phyloP scores from a whole-genome alignment of 2,888 invertebrate species.

The Zhengitettix transpicula region DNA sequence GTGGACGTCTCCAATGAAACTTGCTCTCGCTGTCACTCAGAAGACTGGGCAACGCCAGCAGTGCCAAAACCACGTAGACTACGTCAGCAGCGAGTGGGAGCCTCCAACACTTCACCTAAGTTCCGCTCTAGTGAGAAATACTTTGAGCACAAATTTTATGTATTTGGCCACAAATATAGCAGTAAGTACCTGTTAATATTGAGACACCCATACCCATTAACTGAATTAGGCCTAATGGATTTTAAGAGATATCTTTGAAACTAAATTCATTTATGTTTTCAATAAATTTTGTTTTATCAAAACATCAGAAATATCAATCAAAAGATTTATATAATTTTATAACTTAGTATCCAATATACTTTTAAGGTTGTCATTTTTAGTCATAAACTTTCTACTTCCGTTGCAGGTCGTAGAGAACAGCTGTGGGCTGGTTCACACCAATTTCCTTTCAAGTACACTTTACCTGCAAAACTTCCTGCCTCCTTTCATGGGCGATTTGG shows the following conservation, averaged over 20 bases:
- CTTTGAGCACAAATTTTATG: constrained; percentile 19
- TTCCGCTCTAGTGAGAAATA: constrained; percentile 18
- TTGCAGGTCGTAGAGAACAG: constrained; percentile 17
- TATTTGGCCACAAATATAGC: constrained; percentile 20
- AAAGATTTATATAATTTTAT: no score
- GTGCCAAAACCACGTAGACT: not conserved
- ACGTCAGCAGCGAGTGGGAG: not conserved
- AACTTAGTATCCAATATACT: no score
- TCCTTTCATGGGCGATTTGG: constrained; percentile 18
- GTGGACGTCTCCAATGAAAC: not conserved
- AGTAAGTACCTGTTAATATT: constrained; percentile 14
- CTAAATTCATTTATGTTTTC: no score
- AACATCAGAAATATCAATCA: no score
- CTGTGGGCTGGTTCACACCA: constrained; percentile 17
- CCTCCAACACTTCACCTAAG: not conserved
- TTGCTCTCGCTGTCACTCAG: not conserved
- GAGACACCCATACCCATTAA: no score
- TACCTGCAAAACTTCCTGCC: constrained; percentile 18
- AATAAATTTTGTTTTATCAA: no score
- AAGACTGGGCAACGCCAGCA: not conserved
- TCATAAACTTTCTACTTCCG: not conserved
- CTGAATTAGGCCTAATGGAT: no score
- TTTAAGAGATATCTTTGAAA: no score
- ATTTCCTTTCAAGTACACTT: constrained; percentile 17
- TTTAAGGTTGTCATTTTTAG: no score